These are phyloP conservation scores for Drusus annulatus DNA, from an alignment of 1,140 invertebrate genomes.

Conservation along the genomic window DNA sequence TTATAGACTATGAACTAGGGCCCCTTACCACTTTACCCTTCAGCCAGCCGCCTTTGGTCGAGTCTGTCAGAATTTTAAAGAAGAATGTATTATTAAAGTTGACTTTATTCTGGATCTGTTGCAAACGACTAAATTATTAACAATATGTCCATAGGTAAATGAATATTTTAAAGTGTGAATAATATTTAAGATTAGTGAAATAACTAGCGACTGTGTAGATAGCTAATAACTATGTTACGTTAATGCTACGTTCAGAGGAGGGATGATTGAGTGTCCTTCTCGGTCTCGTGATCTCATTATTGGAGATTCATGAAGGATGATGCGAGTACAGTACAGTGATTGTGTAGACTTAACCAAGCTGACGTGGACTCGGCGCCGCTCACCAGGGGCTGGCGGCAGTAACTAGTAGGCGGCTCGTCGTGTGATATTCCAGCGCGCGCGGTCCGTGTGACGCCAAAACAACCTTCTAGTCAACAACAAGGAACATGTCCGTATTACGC, in stretches of 20 bases:
- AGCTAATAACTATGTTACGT: slow-evolving; percentile 40
- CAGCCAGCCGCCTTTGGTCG: background rate
- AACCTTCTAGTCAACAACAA: slow-evolving; percentile 56
- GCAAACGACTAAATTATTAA: slow-evolving; percentile 16
- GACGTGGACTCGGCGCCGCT: too few species aligned
- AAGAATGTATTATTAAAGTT: slow-evolving; percentile 10
- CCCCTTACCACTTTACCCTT: background rate
- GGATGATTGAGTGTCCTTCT: slow-evolving; percentile 55
- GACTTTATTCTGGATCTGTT: slow-evolving; percentile 21
- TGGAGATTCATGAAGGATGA: slow-evolving; percentile 58
- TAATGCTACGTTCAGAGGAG: slow-evolving; percentile 24
- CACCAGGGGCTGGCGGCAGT: background rate
- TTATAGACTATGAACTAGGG: too few species aligned
- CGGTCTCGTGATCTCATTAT: slow-evolving; percentile 58
- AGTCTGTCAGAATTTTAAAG: too few species aligned
- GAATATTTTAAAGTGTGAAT: slow-evolving; percentile 20
- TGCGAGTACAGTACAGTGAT: slow-evolving; percentile 40
- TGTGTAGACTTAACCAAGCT: slow-evolving; percentile 17
- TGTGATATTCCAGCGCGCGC: slow-evolving; percentile 9
- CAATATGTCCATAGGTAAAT: slow-evolving; percentile 19
- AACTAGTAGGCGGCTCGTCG: background rate
- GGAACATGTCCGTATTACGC: slow-evolving; percentile 54
- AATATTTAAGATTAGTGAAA: slow-evolving; percentile 19
- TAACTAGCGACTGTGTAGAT: slow-evolving; percentile 41
- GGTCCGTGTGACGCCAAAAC: slow-evolving; percentile 32